Percentiles rank a stretch among this genome's conserved stretches.
Conservation (phyloP, 2,888 invertebrate genomes). For the Megaustenia siamemsis region DNA sequence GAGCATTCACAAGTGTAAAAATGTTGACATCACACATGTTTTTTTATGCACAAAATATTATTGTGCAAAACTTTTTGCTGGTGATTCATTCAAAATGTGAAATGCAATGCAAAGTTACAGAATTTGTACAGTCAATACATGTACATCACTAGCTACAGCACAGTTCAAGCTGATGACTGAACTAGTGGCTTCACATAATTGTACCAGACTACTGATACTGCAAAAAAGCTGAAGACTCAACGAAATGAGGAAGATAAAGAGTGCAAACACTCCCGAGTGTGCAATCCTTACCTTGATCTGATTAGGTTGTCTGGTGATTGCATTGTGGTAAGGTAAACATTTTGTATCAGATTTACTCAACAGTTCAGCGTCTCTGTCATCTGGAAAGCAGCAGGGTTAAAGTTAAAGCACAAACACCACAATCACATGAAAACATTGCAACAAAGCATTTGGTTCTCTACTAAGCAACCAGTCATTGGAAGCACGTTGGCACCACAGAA, state of each 20-base stretch:
- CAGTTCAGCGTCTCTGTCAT: conserved; percentile 50
- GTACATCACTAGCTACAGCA: neutral
- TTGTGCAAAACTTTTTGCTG: neutral
- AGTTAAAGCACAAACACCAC: conserved; percentile 22
- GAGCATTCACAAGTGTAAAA: no score
- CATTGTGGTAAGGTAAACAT: conserved; percentile 54
- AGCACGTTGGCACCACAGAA: neutral
- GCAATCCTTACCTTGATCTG: conserved; percentile 53
- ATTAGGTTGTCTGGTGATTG: conserved; percentile 54
- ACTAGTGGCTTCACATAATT: neutral
- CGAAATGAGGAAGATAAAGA: conserved; percentile 13
- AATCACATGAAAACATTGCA: conserved; percentile 20
- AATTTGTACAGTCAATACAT: neutral
- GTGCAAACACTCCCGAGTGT: conserved; percentile 28
- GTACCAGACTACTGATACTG: neutral
- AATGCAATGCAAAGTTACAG: neutral
- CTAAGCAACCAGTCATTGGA: neutral
- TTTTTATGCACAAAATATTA: no score
- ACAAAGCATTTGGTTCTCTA: neutral
- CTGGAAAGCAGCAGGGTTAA: conserved; percentile 52
- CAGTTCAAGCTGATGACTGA: neutral
- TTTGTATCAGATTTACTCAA: conserved; percentile 54
- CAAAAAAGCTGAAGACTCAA: neutral
- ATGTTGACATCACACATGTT: no score
- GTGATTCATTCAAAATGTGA: neutral